Conservation (phyloP, 1,140 invertebrate genomes). For the Drosophila orosa region DNA sequence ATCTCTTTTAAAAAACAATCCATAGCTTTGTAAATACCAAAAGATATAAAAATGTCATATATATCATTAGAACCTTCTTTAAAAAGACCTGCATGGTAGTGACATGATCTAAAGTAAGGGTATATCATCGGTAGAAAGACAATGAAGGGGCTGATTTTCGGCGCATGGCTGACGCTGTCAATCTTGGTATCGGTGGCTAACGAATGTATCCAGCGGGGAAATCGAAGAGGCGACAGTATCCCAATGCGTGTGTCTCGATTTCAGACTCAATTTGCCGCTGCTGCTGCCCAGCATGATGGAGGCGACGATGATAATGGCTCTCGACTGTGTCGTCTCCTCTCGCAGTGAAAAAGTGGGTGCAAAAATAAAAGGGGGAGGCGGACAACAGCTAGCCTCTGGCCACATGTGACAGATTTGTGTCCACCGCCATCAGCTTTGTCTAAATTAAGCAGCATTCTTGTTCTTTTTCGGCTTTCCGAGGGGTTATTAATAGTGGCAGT, state of each 20-base stretch:
- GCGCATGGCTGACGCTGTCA: slow-evolving; percentile 59
- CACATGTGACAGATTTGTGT: slow-evolving; percentile 55
- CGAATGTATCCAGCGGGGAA: slow-evolving; percentile 4
- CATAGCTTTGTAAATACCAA: background rate
- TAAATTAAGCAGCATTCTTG: slow-evolving; percentile 46
- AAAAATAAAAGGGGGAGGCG: slow-evolving; percentile 1
- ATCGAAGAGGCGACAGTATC: slow-evolving; percentile 4
- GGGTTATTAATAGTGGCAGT: slow-evolving; percentile 28
- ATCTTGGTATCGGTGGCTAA: slow-evolving; percentile 32
- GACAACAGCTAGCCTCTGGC: slow-evolving; percentile 29
- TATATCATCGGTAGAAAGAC: slow-evolving; percentile 1
- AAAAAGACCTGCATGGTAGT: no score
- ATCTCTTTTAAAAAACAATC: background rate
- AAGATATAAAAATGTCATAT: background rate
- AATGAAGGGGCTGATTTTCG: background rate
- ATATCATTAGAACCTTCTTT: no score
- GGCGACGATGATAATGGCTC: slow-evolving; percentile 38
- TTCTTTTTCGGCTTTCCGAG: background rate
- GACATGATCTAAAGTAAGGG: background rate
- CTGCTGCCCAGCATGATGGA: slow-evolving; percentile 28
- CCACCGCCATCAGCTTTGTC: slow-evolving; percentile 35
- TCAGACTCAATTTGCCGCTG: slow-evolving; percentile 68
- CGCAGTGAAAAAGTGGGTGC: slow-evolving; percentile 5
- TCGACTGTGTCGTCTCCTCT: slow-evolving; percentile 6
- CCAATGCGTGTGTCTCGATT: slow-evolving; percentile 74